These are phyloP conservation scores for Sinella curviseta DNA, from an alignment of 1,140 invertebrate species.

Conservation along the genomic window DNA sequence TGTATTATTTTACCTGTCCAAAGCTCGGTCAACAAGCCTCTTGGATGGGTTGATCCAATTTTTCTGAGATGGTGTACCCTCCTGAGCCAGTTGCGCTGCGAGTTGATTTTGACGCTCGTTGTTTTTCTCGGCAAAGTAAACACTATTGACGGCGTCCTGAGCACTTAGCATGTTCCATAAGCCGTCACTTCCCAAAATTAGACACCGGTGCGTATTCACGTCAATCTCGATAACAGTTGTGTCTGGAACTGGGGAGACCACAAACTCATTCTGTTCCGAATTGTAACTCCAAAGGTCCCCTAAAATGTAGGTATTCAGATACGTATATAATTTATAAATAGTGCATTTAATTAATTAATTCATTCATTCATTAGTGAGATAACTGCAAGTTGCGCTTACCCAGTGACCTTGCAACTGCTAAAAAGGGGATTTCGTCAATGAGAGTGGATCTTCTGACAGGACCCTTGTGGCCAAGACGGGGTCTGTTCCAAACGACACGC, in stretches of 20 bases:
- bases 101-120: conserved; percentile 66
- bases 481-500: conserved; percentile 92
- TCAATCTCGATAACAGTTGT: conserved; percentile 84
- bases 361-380: background rate
- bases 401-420: conserved; percentile 90
- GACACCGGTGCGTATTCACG: conserved; percentile 74
- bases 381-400: conserved; percentile 60
- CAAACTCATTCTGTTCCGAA: conserved; percentile 80
- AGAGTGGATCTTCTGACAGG: conserved; percentile 78
- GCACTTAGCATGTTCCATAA: conserved; percentile 92
- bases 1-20: conserved; percentile 58
- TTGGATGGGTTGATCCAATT: conserved; percentile 86
- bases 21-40: conserved; percentile 80
- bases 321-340: too few species aligned
- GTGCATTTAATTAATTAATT: background rate
- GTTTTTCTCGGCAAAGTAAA: conserved; percentile 75
- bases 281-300: conserved; percentile 98
- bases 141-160: conserved; percentile 78
- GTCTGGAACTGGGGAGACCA: conserved; percentile 96
- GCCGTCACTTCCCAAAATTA: conserved; percentile 94
- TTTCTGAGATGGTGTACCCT: conserved; percentile 37
- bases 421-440: conserved; percentile 93
- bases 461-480: conserved; percentile 62
- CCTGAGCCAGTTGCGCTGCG: conserved; percentile 27
- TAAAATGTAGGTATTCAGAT: conserved; percentile 52